phyloP scores from a whole-genome alignment of 2,113 vertebrate species.

The Anoplopoma fimbria region DNA sequence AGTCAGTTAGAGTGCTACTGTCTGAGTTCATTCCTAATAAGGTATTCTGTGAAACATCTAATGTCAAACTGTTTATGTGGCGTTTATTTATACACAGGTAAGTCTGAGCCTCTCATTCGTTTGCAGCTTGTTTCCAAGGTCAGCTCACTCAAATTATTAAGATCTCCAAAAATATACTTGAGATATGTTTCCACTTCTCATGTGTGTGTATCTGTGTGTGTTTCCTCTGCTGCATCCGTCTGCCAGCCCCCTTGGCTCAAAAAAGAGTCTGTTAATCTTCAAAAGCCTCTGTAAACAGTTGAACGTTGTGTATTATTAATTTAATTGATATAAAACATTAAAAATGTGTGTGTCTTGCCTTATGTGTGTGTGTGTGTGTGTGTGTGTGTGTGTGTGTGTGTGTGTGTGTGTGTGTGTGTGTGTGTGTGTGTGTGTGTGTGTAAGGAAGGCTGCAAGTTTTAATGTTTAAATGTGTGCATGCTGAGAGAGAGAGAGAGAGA shows the following conservation, averaged over 20 bases:
- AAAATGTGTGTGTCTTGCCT: neutral
- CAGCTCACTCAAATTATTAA: neutral
- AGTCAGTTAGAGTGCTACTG: neutral
- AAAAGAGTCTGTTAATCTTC: neutral
- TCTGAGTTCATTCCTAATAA: neutral
- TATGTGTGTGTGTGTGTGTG: neutral
- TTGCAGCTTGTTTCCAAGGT: neutral
- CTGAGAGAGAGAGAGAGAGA: slow-evolving; percentile 12
- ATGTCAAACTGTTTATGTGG: neutral
- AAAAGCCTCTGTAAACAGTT: slow-evolving; percentile 5
- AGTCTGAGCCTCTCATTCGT: neutral
- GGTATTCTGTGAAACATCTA: neutral
- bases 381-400: neutral
- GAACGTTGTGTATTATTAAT: neutral
- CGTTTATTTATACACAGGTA: neutral
- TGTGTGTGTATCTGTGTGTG: neutral
- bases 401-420: neutral
- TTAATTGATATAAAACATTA: neutral
- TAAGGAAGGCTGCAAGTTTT: neutral
- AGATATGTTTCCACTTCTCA: neutral
- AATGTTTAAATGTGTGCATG: neutral
- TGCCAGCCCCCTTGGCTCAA: neutral
- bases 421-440: neutral
- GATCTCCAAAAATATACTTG: neutral
- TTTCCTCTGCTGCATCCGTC: neutral